Evolutionary conservation across 2,113 vertebrate genomes (phyloP).

Genomic region (Istiophorus platypterus): DNA sequence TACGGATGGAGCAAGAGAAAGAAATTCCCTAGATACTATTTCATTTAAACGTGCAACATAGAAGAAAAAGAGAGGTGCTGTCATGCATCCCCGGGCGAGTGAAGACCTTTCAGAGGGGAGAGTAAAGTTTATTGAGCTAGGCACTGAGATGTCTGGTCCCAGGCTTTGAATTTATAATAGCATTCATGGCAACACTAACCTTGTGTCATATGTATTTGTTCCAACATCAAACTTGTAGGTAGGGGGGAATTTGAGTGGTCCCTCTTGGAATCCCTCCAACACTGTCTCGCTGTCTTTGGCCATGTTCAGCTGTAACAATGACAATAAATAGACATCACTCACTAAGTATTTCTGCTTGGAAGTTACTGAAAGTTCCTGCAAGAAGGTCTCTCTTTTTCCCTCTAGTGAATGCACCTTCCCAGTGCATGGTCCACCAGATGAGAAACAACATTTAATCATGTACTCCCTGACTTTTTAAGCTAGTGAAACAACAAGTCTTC

Average conservation of each 20-base stretch:
- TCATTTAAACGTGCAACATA: neutral
- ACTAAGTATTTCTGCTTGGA: neutral
- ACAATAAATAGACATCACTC: neutral
- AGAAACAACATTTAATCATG: neutral
- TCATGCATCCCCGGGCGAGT: constrained; percentile 5
- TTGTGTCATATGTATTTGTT: constrained; percentile 96
- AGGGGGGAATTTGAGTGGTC: constrained; percentile 93
- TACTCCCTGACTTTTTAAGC: neutral
- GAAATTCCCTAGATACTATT: neutral
- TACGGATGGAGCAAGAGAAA: neutral
- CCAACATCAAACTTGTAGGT: constrained; percentile 99
- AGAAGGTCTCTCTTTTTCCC: constrained; percentile 32
- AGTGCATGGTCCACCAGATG: neutral
- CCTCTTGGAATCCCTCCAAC: constrained; percentile 95
- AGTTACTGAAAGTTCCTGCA: neutral
- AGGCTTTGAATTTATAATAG: constrained; percentile 35
- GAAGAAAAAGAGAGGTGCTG: neutral
- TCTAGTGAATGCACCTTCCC: constrained; percentile 57
- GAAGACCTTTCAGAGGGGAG: constrained; percentile 50
- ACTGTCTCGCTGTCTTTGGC: constrained; percentile 93
- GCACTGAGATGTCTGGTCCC: constrained; percentile 28
- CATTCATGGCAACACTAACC: constrained; percentile 81
- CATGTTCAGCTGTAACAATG: constrained; percentile 90
- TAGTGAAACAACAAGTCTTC: neutral
- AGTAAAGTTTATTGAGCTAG: constrained; percentile 1